These are phyloP conservation scores for Daktulosphaira vitifoliae DNA, from an alignment of 1,140 invertebrate species.

Conservation along the genomic window DNA sequence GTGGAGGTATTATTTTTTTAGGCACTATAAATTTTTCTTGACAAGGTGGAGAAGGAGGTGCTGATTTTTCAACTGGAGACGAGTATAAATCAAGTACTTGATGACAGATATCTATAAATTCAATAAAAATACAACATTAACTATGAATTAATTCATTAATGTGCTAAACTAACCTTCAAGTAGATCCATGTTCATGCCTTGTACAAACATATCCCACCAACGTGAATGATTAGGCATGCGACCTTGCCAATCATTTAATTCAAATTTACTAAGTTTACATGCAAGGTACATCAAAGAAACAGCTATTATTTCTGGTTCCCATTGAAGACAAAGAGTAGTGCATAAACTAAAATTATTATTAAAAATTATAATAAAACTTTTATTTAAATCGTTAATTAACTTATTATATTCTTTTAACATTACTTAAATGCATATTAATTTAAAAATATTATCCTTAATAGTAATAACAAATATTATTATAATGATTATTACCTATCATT, in stretches of 20 bases:
- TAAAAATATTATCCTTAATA: too few relatives aligned
- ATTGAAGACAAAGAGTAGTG: conserved; percentile 92
- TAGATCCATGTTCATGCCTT: conserved; percentile 90
- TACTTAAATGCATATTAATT: too few relatives aligned
- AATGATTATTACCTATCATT: conserved; percentile 74
- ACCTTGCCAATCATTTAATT: conserved; percentile 86
- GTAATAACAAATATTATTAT: conserved; percentile 8
- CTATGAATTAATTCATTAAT: background rate
- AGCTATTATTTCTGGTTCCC: conserved; percentile 98
- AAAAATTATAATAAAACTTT: too few relatives aligned
- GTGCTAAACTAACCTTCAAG: conserved; percentile 59
- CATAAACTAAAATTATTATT: conserved; percentile 62
- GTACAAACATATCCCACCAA: conserved; percentile 98
- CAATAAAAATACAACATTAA: background rate
- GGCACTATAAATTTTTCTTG: conserved; percentile 28
- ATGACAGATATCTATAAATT: conserved; percentile 80
- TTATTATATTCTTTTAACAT: too few relatives aligned
- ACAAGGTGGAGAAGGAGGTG: conserved; percentile 1
- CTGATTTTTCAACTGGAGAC: conserved; percentile 37
- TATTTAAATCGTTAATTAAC: too few relatives aligned
- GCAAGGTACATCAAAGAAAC: conserved; percentile 96
- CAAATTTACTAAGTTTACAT: conserved; percentile 92
- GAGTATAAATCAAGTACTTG: conserved; percentile 86
- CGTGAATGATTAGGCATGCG: conserved; percentile 68
- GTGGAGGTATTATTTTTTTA: conserved; percentile 19